Evolutionary conservation across 1,140 invertebrate genomes (phyloP), one percentile per base, ranked within the genome.

Genomic region (Xylocopa sonorina): DNA sequence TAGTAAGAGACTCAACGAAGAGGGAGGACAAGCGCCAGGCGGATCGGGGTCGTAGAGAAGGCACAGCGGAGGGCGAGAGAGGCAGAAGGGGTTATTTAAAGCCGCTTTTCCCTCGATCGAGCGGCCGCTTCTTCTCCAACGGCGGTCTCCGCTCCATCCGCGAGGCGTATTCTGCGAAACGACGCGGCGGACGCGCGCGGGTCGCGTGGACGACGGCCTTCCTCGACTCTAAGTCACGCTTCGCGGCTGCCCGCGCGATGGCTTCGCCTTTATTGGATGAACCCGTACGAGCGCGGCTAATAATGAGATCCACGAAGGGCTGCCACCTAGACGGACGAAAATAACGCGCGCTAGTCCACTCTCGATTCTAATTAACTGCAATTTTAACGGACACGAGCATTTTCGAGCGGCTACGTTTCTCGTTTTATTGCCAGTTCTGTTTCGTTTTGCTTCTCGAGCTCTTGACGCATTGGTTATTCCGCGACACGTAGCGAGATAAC

Each of bases 241-340:
- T 69, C 53, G 75, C 78, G 74, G 62, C 50, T 64, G 57, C 85
- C 80, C 87, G 60, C 72, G 58, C 53, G 68, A 74, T 79, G 90
- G 90, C 87, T 91, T 91, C 90, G 60, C 81, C 69, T 76, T 91
- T 90, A 91, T 91, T 90, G 90, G 90, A 91, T 91, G 90, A 91
- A 81, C 83, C 90, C 90, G 76, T 90, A 91, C 63, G 78, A 77
- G 62, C 88, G 86, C 81, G 48, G 71, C 82, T 84, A 90, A 90
- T 91, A 88, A 85, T 86, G 24, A 86, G 89, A 89, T 90, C 89
- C 84, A 78, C 82, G 85, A 88, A 87, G 84, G 78, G 43, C 69
- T 46, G 50, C 48, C 69, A 85, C 51, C 55, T 81, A 41, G 60
- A 58, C 43, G 50, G 32, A 78, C 76, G 24, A 53, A 78, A 78